Percentiles rank a stretch among this genome's conserved stretches.
These are phyloP conservation scores for Empidonax traillii DNA, from an alignment of 2,113 vertebrate species.

Conservation along the genomic window DNA sequence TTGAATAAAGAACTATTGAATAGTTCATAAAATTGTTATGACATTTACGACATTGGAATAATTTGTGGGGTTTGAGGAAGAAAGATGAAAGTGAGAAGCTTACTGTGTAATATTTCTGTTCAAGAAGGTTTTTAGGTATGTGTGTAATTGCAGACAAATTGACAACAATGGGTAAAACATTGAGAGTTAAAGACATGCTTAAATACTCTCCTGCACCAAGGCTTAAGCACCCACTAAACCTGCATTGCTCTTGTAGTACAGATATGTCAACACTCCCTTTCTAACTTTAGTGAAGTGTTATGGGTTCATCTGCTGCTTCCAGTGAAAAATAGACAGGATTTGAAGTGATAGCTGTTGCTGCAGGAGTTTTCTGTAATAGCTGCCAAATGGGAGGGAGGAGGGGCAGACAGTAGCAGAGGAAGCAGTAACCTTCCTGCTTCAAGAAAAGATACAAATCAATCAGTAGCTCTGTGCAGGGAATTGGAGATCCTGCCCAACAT, in stretches of 20 bases:
- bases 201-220: neutral
- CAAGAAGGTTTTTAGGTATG: neutral
- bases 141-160: neutral
- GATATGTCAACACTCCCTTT: conserved; percentile 13
- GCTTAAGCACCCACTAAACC: neutral
- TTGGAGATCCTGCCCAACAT: neutral
- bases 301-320: conserved; percentile 39
- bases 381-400: conserved; percentile 29
- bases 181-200: neutral
- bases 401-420: neutral
- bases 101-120: neutral
- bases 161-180: neutral
- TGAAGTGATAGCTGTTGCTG: conserved; percentile 42
- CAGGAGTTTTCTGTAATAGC: conserved; percentile 36
- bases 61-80: neutral
- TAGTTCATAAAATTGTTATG: neutral
- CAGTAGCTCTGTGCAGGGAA: neutral
- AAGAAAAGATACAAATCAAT: conserved; percentile 57
- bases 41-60: neutral
- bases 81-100: neutral
- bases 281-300: conserved; percentile 48
- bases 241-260: neutral
- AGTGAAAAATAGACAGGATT: conserved; percentile 40
- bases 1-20: neutral
- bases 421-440: conserved; percentile 30